Evolutionary conservation across 2,888 invertebrate species (phyloP).

Genomic region (Plagiodera versicolora): DNA sequence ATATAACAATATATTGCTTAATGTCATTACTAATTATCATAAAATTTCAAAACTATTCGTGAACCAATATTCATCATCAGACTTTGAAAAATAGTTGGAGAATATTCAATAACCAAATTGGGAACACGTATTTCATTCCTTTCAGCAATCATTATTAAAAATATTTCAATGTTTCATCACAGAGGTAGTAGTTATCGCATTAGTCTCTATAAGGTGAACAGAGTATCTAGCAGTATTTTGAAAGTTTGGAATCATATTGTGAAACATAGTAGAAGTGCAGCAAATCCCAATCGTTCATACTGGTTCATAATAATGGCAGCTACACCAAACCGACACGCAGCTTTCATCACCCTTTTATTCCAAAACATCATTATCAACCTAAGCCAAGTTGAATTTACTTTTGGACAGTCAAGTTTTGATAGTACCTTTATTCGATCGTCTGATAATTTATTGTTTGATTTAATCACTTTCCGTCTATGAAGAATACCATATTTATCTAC

Average conservation of each 20-base stretch:
- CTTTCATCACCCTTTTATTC: constrained; percentile 48
- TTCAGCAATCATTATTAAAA: no score
- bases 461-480: constrained; percentile 33
- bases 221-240: no score
- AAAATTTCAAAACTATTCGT: no score
- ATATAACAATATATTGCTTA: no score
- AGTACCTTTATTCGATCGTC: constrained; percentile 1
- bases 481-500: constrained; percentile 38
- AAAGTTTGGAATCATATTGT: constrained; percentile 37
- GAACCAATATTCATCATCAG: no score
- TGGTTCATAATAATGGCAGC: constrained; percentile 50
- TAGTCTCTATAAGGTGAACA: no score
- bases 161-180: no score
- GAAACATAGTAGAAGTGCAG: constrained; percentile 47
- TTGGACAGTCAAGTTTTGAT: constrained; percentile 19
- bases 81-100: no score
- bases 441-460: constrained; percentile 17
- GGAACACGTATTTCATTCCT: no score
- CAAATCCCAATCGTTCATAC: constrained; percentile 49
- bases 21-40: no score
- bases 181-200: no score
- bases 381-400: constrained; percentile 43
- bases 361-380: constrained; percentile 50
- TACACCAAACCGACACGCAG: constrained; percentile 49
- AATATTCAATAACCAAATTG: no score